phyloP scores from a whole-genome alignment of 2,888 invertebrate genomes.

The Spilosoma lubricipeda region DNA sequence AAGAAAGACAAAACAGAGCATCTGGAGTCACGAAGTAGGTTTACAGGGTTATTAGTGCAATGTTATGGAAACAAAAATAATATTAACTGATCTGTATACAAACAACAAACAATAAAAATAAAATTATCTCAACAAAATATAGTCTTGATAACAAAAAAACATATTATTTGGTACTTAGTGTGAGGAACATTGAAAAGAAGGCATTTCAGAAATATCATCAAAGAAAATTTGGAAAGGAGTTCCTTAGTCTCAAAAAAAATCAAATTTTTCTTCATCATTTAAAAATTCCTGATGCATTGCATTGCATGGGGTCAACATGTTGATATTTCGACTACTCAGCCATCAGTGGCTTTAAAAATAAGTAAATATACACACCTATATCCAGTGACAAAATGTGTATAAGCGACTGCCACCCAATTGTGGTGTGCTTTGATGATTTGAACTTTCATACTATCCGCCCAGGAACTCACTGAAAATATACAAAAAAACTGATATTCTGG shows the following conservation, averaged over 20 bases:
- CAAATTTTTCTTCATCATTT: neutral
- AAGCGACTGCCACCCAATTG: conserved; percentile 99
- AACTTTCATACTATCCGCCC: conserved; percentile 95
- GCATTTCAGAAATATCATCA: too few species aligned
- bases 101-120: too few species aligned
- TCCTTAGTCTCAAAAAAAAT: too few species aligned
- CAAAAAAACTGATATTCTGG: neutral
- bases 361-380: conserved; percentile 88
- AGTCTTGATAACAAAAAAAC: too few species aligned
- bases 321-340: neutral
- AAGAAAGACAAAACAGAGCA: too few species aligned
- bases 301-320: neutral
- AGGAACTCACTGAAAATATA: conserved; percentile 87
- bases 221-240: too few species aligned
- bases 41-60: neutral
- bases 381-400: conserved; percentile 97
- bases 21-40: neutral
- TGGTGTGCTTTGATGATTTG: conserved; percentile 98
- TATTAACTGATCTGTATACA: too few species aligned
- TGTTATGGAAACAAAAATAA: too few species aligned
- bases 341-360: neutral
- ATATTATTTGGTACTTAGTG: too few species aligned
- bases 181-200: too few species aligned
- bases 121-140: too few species aligned
- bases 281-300: neutral